Conservation (phyloP, 2,888 invertebrate species). For the Lottia scabra region DNA sequence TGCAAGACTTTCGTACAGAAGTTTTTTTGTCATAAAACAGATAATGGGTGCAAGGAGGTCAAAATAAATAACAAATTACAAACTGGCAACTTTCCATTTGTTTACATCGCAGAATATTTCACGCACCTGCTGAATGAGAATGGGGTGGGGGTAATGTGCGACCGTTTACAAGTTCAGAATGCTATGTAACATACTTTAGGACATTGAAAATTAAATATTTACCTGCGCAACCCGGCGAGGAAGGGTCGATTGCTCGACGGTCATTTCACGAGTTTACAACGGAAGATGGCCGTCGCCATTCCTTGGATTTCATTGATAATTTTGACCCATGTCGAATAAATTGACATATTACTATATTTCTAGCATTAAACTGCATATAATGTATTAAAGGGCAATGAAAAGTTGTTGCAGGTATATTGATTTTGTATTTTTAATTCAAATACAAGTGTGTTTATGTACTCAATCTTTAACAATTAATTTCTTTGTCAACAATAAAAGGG, state of each 20-base stretch:
- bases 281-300: conserved; percentile 31
- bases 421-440: background rate
- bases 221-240: conserved; percentile 33
- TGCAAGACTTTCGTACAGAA: too few relatives aligned
- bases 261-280: conserved; percentile 28
- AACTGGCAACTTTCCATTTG: background rate
- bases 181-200: background rate
- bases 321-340: background rate
- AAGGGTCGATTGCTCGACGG: conserved; percentile 37
- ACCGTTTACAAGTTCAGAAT: background rate
- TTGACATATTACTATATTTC: background rate
- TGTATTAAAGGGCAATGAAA: background rate
- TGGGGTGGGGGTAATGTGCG: background rate
- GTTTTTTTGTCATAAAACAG: too few relatives aligned
- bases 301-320: background rate
- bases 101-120: background rate
- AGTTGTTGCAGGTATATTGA: background rate
- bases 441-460: background rate
- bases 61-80: too few relatives aligned
- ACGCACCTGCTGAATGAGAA: background rate
- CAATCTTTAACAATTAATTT: background rate
- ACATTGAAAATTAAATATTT: background rate
- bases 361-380: background rate
- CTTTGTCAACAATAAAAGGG: background rate
- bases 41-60: too few relatives aligned